Evolutionary conservation across 2,797 vertebrate species (phyloP).

Genomic region (Mionectes olivaceus): DNA sequence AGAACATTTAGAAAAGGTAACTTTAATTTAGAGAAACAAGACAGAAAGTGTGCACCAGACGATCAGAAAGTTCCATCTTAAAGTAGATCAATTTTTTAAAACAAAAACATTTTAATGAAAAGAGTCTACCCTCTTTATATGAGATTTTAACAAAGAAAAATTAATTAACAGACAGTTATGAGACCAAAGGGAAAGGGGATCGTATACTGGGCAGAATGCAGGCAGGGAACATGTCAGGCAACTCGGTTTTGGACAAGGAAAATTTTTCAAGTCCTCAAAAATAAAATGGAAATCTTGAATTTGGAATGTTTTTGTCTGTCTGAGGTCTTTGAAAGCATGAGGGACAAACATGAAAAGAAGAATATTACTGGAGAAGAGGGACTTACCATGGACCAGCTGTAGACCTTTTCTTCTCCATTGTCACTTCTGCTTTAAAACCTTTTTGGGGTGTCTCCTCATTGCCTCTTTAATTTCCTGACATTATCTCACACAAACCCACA

Average conservation of each 20-base stretch:
- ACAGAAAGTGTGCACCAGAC: background rate
- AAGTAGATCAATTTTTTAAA: background rate
- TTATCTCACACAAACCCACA: background rate
- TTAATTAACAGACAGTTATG: background rate
- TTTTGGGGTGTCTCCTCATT: background rate
- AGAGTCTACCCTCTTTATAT: background rate
- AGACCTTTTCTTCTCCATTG: background rate
- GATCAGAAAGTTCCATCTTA: background rate
- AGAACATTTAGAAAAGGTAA: background rate
- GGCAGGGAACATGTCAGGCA: accelerated
- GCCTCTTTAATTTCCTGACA: background rate
- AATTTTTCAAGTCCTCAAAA: background rate
- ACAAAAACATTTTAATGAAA: background rate
- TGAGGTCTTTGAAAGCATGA: background rate
- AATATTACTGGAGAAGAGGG: background rate
- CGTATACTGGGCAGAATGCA: background rate
- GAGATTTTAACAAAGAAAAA: background rate
- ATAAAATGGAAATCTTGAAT: background rate
- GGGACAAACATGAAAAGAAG: background rate
- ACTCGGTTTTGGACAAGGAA: background rate
- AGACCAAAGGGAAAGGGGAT: background rate
- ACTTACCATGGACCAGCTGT: background rate
- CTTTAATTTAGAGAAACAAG: background rate
- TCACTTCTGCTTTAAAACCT: background rate
- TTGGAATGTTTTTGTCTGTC: background rate